Base-by-base conservation (phyloP, 2,888 invertebrate genomes). In the Amblyteles armatorius region DNA sequence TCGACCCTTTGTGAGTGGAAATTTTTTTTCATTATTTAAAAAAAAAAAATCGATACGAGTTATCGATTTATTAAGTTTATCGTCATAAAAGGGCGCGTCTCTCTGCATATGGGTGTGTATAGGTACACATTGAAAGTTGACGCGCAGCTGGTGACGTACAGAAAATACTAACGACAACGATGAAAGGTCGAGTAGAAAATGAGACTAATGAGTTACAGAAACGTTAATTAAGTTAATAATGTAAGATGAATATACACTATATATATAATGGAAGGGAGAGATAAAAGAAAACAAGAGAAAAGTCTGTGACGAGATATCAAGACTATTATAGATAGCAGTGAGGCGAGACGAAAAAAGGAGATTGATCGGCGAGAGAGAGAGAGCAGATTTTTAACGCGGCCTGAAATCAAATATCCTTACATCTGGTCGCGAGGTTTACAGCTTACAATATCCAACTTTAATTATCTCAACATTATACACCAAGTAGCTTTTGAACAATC, bases 281-380 rank as follows among this genome's bases (percentile, higher is more conserved):
- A 77, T 16, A 74, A 26, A 26, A 65, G 50, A 29, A 29, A 29
- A 29, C 6, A 22, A 67, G 63, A 80, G 82, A 67, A 40, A 57
- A 65, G 19, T 36, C 55, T n/a, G 76, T n/a, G 76, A 63, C 29
- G 33, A 81, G 60, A 52, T 73, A 73, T 76, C 57, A 22, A 55
- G 33, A 69, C 79, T 36, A 71, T 72, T 36, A 71, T 72, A 60
- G 63, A 11, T 63, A 33, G 13, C 79, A 76, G 48, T 57, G 48
- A 33, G 29, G 60, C 67, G 84, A 76, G 60, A 73, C 86, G 71
- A 72, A 57, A 77, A 26, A 57, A 44, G 52, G 52, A 80, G 85
- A 86, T 86, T 69, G 85, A 85, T 86, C 79, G 69, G 80, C 82
- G 84, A 22, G 22, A 22, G 36, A 33, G 33, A 33, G 33, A 33